Evolutionary conservation across 1,140 invertebrate genomes (phyloP).

Genomic region (Cotesia glomerata): DNA sequence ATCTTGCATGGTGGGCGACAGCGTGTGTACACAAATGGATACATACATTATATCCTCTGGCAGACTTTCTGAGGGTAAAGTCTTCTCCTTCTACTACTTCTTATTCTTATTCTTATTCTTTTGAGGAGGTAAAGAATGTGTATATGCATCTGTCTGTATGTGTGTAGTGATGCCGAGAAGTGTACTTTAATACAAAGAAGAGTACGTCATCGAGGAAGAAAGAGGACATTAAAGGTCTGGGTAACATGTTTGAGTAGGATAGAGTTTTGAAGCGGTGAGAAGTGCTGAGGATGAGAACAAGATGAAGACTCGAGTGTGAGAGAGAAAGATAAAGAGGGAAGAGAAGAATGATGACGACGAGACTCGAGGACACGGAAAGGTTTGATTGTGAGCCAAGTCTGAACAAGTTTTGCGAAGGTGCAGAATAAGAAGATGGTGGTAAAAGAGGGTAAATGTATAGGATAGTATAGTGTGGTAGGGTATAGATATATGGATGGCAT

Average conservation of each 20-base stretch:
- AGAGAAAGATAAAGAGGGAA: neutral
- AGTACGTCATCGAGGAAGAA: slow-evolving; percentile 30
- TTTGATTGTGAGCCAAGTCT: slow-evolving; percentile 26
- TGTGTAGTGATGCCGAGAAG: neutral
- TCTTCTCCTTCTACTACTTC: no score
- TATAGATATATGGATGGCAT: slow-evolving; percentile 12
- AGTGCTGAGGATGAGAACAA: neutral
- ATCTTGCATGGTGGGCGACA: slow-evolving; percentile 7
- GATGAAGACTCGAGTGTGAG: neutral
- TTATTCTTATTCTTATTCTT: neutral
- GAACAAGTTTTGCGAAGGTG: slow-evolving; percentile 10
- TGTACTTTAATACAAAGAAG: slow-evolving; percentile 25
- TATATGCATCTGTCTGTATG: neutral
- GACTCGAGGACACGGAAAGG: slow-evolving; percentile 14
- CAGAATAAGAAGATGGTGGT: neutral
- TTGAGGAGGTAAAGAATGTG: neutral
- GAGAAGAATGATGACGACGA: slow-evolving; percentile 5
- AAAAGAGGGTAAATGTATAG: neutral
- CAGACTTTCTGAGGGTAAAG: slow-evolving; percentile 15
- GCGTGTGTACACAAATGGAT: slow-evolving; percentile 32
- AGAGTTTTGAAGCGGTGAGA: slow-evolving; percentile 29
- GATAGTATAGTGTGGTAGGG: slow-evolving; percentile 2
- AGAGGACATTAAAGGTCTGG: neutral
- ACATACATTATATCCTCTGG: slow-evolving; percentile 35
- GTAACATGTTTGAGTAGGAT: slow-evolving; percentile 29